Conservation (phyloP, 2,113 vertebrate genomes). For the Urocynchramus pylzowi region DNA sequence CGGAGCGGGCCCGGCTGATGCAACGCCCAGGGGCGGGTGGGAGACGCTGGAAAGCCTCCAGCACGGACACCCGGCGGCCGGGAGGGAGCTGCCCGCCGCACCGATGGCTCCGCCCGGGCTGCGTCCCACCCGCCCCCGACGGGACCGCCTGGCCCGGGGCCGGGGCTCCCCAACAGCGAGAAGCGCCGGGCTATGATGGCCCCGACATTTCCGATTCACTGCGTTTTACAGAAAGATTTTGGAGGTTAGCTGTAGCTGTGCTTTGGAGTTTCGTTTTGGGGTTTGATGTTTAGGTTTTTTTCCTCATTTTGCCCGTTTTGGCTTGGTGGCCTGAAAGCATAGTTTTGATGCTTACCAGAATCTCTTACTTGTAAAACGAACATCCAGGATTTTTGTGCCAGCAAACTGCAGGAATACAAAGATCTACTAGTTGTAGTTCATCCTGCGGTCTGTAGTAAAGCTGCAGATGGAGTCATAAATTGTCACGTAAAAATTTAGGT, state of each 20-base stretch:
- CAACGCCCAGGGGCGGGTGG: background rate
- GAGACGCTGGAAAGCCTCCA: background rate
- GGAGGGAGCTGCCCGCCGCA: background rate
- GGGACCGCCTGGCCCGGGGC: background rate
- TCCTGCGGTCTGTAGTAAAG: background rate
- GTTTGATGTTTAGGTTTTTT: background rate
- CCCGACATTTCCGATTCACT: background rate
- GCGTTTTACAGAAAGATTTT: background rate
- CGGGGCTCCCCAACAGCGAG: accelerated
- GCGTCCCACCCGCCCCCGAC: background rate
- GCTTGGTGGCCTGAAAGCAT: background rate
- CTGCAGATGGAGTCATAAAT: background rate
- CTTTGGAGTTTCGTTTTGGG: background rate
- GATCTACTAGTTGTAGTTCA: background rate
- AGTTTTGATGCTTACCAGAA: background rate
- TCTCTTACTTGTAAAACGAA: background rate
- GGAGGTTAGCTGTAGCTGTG: background rate
- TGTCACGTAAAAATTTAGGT: background rate
- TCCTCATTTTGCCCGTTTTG: background rate
- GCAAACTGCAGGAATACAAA: background rate
- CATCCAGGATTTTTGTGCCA: background rate
- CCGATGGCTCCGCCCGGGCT: background rate
- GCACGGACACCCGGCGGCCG: background rate
- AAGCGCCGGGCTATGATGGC: background rate
- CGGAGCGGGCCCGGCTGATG: conserved; percentile 16